Conservation (phyloP, 2,113 vertebrate genomes). For the Tupaia tana region DNA sequence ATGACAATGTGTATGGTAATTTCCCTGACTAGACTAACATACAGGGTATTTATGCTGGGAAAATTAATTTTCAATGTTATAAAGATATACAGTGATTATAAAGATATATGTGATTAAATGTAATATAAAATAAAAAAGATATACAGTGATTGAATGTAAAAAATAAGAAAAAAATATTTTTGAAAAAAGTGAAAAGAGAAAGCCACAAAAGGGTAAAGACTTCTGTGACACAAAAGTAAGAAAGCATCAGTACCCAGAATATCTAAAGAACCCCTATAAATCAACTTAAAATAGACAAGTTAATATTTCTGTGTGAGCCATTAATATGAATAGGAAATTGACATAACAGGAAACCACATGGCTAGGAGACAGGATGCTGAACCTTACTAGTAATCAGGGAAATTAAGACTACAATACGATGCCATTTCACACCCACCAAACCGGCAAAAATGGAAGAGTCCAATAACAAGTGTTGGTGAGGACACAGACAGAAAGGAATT, state of each 20-base stretch:
- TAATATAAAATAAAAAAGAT: too few relatives aligned
- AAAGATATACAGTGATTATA: too few relatives aligned
- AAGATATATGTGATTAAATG: too few relatives aligned
- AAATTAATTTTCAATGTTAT: too few relatives aligned
- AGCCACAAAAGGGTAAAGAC: background rate
- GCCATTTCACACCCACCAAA: background rate
- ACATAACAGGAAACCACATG: background rate
- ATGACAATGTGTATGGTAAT: too few relatives aligned
- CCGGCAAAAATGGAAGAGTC: background rate
- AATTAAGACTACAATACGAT: background rate
- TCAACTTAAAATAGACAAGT: background rate
- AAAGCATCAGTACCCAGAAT: background rate
- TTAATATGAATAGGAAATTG: background rate
- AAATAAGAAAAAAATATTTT: too few relatives aligned
- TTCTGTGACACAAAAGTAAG: constrained; percentile 14
- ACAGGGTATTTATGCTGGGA: too few relatives aligned
- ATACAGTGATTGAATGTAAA: too few relatives aligned
- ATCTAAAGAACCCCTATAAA: constrained; percentile 23
- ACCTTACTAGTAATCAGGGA: background rate
- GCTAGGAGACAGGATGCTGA: background rate
- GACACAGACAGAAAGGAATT: too few relatives aligned
- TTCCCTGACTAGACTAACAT: too few relatives aligned
- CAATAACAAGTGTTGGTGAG: background rate
- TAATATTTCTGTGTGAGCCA: background rate
- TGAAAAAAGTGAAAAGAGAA: background rate